A percentile compares a stretch with the other conserved stretches of the same genome.
Conservation (phyloP, 92 coral and sea anemone genomes). For the Ricordea florida region DNA sequence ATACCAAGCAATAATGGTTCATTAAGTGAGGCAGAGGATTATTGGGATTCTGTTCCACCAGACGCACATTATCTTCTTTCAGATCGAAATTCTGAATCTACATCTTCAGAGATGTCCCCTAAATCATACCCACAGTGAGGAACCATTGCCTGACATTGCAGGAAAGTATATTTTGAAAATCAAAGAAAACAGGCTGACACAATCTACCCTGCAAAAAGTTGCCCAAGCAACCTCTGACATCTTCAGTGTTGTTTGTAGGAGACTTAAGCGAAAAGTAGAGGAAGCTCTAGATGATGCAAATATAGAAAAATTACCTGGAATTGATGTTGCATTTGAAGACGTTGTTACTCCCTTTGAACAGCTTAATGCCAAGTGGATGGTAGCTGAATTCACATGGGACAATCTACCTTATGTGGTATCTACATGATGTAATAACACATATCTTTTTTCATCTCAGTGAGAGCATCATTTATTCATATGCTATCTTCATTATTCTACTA, state of each 20-base stretch:
- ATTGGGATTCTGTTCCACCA: not conserved
- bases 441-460: not conserved
- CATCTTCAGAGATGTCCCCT: not conserved
- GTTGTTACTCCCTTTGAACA: not conserved
- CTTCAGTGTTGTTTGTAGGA: not conserved
- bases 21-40: not conserved
- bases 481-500: not conserved
- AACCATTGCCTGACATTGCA: not conserved
- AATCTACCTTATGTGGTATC: slow-evolving; percentile 13
- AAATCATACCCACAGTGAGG: not conserved
- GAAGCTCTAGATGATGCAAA: slow-evolving; percentile 9
- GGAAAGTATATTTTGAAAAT: slow-evolving; percentile 24
- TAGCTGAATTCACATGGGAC: not conserved
- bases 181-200: slow-evolving; percentile 36
- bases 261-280: slow-evolving; percentile 19
- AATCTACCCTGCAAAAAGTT: slow-evolving; percentile 13
- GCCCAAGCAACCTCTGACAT: slow-evolving; percentile 32
- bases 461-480: not conserved
- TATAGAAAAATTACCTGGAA: slow-evolving; percentile 3
- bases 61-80: not conserved
- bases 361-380: slow-evolving; percentile 11
- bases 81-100: not conserved
- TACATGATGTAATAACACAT: not conserved
- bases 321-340: slow-evolving; percentile 25
- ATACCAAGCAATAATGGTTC: not conserved